These are phyloP conservation scores for Biston stratarius DNA, from an alignment of 2,888 invertebrate genomes.

Conservation along the genomic window DNA sequence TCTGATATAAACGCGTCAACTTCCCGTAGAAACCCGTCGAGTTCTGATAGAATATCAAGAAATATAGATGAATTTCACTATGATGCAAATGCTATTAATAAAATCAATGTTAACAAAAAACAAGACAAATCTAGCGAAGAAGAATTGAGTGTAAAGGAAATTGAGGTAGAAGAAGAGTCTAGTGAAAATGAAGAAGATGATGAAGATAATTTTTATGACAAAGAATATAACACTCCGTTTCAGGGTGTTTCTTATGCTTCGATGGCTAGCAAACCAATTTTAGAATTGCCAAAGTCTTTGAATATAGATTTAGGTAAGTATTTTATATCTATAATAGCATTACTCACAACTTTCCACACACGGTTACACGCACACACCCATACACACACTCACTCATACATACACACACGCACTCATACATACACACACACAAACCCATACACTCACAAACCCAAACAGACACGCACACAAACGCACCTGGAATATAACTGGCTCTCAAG, in stretches of 20 bases:
- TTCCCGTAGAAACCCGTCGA: neutral
- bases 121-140: slow-evolving; percentile 6
- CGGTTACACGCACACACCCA: too few species aligned
- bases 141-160: neutral
- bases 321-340: too few species aligned
- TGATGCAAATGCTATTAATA: slow-evolving; percentile 18
- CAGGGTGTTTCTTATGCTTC: slow-evolving; percentile 53
- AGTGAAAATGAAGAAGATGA: slow-evolving; percentile 10
- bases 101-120: slow-evolving; percentile 16
- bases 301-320: slow-evolving; percentile 47
- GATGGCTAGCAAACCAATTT: slow-evolving; percentile 46
- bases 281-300: slow-evolving; percentile 41
- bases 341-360: neutral
- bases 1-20: neutral
- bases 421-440: too few species aligned
- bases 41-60: neutral
- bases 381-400: neutral
- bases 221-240: slow-evolving; percentile 38
- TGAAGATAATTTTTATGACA: slow-evolving; percentile 19
- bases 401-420: too few species aligned
- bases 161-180: slow-evolving; percentile 2
- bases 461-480: too few species aligned
- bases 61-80: slow-evolving; percentile 16
- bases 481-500: too few species aligned
- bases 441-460: too few species aligned